Base-by-base conservation (phyloP, 2,888 invertebrate genomes). In the Limnephilus auricula region DNA sequence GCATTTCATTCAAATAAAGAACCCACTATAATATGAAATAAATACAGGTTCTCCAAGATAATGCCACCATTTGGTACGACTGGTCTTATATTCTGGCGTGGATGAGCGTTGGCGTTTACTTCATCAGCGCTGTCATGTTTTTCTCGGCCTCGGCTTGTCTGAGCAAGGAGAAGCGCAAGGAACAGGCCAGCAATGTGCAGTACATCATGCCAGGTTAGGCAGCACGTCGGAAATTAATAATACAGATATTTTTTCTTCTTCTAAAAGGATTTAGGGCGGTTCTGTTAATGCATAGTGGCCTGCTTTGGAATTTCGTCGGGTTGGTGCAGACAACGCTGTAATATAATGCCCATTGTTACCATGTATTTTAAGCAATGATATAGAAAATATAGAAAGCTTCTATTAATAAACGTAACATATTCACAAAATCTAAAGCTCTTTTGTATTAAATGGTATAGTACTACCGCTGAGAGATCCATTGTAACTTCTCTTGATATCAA, bases 31-130 rank as follows among this genome's bases (percentile, higher is more conserved):
- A 86, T 86, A 10, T 85, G 30, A 85, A 83, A 84, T 37, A 88
- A 89, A 82, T 88, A 78, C 95, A 98, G 97, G 97, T 97, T 93
- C 96, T 98, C 94, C 97, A 97, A 96, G 97, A 97, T 94, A 97
- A 97, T 96, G 96, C 97, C 87, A 96, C 97, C 94, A 96, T 97
- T 93, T 96, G 96, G 96, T 98, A 98, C 96, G 98, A 98, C 94
- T 98, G 98, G 98, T 98, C 98, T 94, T 98, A 98, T 96, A 97
- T 98, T 94, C 96, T 98, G 93, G 97, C 98, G 93, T 98, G 98
- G 98, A 96, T 98, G 94, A 97, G 98, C 92, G 98, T 98, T 93
- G 97, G 96, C 92, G 97, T 97, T 94, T 97, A 97, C 94, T 96
- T 98, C 94, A 96, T 97, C 93, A 97, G 97, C 93, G 97, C 98